Evolutionary conservation across 1,140 invertebrate genomes (phyloP).

Genomic region (Mamestra configurata): DNA sequence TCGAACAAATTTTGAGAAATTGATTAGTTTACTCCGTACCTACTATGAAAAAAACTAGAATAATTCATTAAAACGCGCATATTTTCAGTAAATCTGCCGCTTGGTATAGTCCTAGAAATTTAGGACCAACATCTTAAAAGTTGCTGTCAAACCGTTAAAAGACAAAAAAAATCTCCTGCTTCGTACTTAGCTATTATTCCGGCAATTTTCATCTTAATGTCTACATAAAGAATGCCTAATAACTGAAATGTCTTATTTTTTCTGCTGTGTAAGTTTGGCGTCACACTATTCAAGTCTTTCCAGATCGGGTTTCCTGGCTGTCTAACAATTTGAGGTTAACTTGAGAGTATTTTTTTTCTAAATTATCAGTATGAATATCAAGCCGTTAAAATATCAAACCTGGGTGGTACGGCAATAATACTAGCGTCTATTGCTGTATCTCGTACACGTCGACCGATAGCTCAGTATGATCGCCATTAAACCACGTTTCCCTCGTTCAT

Average conservation of each 20-base stretch:
- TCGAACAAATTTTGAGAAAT: constrained; percentile 17
- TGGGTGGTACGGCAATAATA: not conserved
- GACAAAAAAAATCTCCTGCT: no score
- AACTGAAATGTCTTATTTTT: no score
- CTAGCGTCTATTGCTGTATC: not conserved
- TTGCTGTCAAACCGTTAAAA: not conserved
- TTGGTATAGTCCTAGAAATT: constrained; percentile 1
- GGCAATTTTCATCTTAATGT: no score
- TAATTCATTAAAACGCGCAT: not conserved
- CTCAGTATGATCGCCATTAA: not conserved
- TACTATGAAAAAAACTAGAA: no score
- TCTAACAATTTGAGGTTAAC: no score
- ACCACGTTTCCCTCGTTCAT: not conserved
- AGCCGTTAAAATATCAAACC: not conserved
- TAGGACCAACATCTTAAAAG: not conserved
- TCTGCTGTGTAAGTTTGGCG: no score
- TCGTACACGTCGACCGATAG: not conserved
- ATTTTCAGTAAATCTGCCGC: not conserved
- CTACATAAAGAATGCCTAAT: no score
- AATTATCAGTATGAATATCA: not conserved
- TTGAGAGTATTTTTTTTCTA: no score
- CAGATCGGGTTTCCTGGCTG: no score
- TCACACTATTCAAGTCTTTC: no score
- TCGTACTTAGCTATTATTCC: no score
- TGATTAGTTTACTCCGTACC: not conserved